Evolutionary conservation across 2,113 vertebrate species (phyloP), one percentile per base, ranked within the genome.

Genomic region (Gorsachius goisagi): DNA sequence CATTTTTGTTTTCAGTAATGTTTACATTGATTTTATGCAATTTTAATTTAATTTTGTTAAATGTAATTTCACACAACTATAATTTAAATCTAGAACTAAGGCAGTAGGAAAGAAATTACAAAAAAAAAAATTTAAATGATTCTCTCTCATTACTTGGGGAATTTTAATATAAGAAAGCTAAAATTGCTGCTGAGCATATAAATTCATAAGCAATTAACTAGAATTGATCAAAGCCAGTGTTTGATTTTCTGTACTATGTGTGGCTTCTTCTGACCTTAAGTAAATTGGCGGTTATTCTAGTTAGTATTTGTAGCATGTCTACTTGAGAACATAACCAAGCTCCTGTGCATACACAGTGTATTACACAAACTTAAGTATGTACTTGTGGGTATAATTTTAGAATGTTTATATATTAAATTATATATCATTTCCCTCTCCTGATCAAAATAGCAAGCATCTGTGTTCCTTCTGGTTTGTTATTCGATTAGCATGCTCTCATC

Each of bases 401-500:
- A 64, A 67, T 81, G 37, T 94, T 86, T 87, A 24, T 64, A 26
- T 87, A 47, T 80, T 77, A 49, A 55, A 90, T 94, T 69, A 68
- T 44, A 44, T 44, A 15, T 85, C 30, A 69, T 96, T 97, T 97
- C 73, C 81, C 78, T 91, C 93, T 95, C 49, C 76, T 96, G 95
- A 95, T 95, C 93, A 96, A 88, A 97, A 87, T 68, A 90, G 89
- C 96, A 97, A 97, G 88, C 95, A 96, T 97, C 95, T 97, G 91
- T 96, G 94, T 97, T 97, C 81, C 90, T 96, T 97, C 97, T 97
- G 69, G 53, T 94, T 93, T 96, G 80, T 93, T 86, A 71, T 97
- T 97, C 97, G 97, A 97, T 97, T 96, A 98, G 81, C 91, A 50
- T 90, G 93, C 85, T 93, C 95, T 98, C 97, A 98, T 98, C 95